Conservation (phyloP, 2,113 vertebrate species). For the Silurus glanis region DNA sequence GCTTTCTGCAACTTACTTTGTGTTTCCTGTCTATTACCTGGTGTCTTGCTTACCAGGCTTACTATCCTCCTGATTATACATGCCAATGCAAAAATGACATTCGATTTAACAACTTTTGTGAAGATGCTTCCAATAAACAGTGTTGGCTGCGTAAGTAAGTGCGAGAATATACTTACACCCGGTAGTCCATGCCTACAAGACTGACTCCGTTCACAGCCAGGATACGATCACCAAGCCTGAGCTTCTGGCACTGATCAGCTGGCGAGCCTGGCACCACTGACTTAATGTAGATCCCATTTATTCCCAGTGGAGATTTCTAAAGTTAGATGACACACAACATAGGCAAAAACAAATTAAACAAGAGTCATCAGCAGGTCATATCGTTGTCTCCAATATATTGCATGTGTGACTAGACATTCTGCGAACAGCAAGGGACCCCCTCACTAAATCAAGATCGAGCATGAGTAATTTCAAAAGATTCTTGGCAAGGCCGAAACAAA, state of each 20-base stretch:
- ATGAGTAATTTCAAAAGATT: conserved; percentile 27
- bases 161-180: conserved; percentile 54
- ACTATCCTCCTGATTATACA: background rate
- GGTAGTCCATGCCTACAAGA: conserved; percentile 76
- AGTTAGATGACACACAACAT: background rate
- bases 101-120: background rate
- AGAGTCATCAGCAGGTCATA: background rate
- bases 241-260: conserved; percentile 65
- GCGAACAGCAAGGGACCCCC: conserved; percentile 20
- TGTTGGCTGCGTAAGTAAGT: background rate
- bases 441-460: background rate
- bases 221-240: conserved; percentile 72
- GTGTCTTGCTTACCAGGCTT: background rate
- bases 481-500: conserved; percentile 22
- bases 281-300: conserved; percentile 77
- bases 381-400: conserved; percentile 16
- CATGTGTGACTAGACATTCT: conserved; percentile 12
- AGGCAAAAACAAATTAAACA: background rate
- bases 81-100: background rate
- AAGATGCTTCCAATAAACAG: background rate
- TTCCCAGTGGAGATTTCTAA: conserved; percentile 69
- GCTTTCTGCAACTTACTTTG: background rate
- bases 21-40: background rate
- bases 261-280: conserved; percentile 75
- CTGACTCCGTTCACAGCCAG: conserved; percentile 77